Conservation (phyloP, 2,888 invertebrate genomes). For the Troides oblongomaculatus region DNA sequence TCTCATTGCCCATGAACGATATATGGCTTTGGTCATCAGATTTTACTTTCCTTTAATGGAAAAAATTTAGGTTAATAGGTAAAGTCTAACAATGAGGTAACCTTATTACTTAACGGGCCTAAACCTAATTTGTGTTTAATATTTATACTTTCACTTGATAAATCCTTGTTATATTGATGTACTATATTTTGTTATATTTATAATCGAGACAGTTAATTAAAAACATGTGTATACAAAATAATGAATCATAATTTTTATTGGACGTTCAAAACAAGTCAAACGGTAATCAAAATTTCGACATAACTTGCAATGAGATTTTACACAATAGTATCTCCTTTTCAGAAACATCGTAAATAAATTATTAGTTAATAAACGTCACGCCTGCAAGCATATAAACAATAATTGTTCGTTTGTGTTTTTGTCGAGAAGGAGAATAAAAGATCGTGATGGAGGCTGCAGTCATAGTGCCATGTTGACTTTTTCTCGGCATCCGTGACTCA, state of each 20-base stretch:
- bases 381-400: slow-evolving; percentile 14
- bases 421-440: slow-evolving; percentile 8
- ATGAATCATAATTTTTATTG: too few species aligned
- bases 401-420: slow-evolving; percentile 30
- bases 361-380: slow-evolving; percentile 1
- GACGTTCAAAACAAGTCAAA: neutral
- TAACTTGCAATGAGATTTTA: neutral
- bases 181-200: neutral
- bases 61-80: neutral
- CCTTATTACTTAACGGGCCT: too few species aligned
- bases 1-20: slow-evolving; percentile 63
- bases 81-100: neutral
- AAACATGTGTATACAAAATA: too few species aligned
- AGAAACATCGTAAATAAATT: slow-evolving; percentile 14
- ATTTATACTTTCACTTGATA: neutral
- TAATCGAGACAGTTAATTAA: neutral
- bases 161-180: too few species aligned
- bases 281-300: neutral
- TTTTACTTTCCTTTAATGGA: slow-evolving; percentile 39
- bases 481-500: slow-evolving; percentile 49
- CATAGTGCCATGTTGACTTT: slow-evolving; percentile 44
- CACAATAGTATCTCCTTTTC: slow-evolving; percentile 5
- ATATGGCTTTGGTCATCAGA: slow-evolving; percentile 52
- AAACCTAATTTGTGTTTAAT: neutral
- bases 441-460: slow-evolving; percentile 27